Evolutionary conservation across 2,113 vertebrate species (phyloP).

Genomic region (Corythoichthys intestinalis): DNA sequence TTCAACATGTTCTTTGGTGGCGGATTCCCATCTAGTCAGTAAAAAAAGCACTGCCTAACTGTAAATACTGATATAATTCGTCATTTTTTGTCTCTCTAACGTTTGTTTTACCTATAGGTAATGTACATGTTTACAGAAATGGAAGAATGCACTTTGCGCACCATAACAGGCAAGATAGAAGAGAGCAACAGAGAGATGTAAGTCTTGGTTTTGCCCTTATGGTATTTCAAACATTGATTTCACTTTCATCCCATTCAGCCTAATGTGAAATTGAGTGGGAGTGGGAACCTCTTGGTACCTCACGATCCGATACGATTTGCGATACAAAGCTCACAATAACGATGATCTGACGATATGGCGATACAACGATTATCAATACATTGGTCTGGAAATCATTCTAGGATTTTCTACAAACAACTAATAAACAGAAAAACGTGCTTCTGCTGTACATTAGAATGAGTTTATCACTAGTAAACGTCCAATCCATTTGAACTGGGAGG

Average conservation of each 20-base stretch:
- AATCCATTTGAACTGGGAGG: too few species aligned
- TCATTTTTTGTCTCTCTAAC: not conserved
- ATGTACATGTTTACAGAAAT: constrained; percentile 79
- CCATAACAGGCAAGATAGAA: constrained; percentile 65
- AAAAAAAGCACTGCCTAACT: not conserved
- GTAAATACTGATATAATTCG: too few species aligned
- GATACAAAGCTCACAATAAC: too few species aligned
- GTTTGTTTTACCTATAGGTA: constrained; percentile 49
- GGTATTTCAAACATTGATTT: not conserved
- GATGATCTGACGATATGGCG: too few species aligned
- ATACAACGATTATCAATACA: too few species aligned
- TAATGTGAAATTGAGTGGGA: not conserved
- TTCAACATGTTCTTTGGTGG: constrained; percentile 99
- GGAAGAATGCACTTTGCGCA: constrained; percentile 77
- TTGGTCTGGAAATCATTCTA: too few species aligned
- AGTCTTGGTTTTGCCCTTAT: constrained; percentile 14
- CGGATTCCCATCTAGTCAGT: constrained; percentile 93
- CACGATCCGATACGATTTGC: too few species aligned
- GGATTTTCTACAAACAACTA: too few species aligned
- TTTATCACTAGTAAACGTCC: too few species aligned
- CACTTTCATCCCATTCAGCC: not conserved
- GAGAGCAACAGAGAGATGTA: constrained; percentile 75
- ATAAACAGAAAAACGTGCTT: too few species aligned
- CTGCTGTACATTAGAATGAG: too few species aligned
- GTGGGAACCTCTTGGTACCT: too few species aligned